Base-by-base conservation (phyloP, 2,888 invertebrate species). In the Dexiosoma caninum region DNA sequence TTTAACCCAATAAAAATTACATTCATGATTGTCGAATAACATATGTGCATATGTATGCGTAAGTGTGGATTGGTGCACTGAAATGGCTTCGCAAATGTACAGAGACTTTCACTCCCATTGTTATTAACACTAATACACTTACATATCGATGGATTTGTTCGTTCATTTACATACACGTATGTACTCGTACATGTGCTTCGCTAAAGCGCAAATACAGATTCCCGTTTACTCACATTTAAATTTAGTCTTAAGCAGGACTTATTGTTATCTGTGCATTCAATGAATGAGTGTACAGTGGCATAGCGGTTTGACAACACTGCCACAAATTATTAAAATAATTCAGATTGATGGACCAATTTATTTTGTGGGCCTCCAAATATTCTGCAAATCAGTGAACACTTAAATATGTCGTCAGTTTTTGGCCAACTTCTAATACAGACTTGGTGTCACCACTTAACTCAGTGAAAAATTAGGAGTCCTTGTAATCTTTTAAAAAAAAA, bases 251-350 rank as follows among this genome's bases (percentile, higher is more conserved):
- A 83, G 53, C 80, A 83, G 83, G 81, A 83, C 81, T 83, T 83
- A 83, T 83, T 82, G 82, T 81, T 83, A 83, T 83, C 78, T 83
- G 32, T 74, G 82, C 78, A 77, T 82, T 83, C 81, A 82, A 81
- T 83, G 78, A 81, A 82, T 78, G n/a, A 82, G 82, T 74, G 76
- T 67, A 27, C 27, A 27, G 27, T 27, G 27, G 27, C 6, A 27
- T 6, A 27, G 4, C 27, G 6, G 6, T 6, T 27, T 27, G 6
- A 27, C 27, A n/a, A n/a, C n/a, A n/a, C n/a, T n/a, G n/a, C n/a
- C n/a, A n/a, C n/a, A n/a, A n/a, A n/a, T n/a, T n/a, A n/a, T n/a
- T n/a, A n/a, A n/a, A n/a, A n/a, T n/a, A n/a, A n/a, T n/a, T n/a
- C n/a, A n/a, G n/a, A n/a, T n/a, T n/a, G n/a, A n/a, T n/a, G n/a